Evolutionary conservation across 2,797 vertebrate genomes (phyloP).

Genomic region (Anomalospiza imberbis): DNA sequence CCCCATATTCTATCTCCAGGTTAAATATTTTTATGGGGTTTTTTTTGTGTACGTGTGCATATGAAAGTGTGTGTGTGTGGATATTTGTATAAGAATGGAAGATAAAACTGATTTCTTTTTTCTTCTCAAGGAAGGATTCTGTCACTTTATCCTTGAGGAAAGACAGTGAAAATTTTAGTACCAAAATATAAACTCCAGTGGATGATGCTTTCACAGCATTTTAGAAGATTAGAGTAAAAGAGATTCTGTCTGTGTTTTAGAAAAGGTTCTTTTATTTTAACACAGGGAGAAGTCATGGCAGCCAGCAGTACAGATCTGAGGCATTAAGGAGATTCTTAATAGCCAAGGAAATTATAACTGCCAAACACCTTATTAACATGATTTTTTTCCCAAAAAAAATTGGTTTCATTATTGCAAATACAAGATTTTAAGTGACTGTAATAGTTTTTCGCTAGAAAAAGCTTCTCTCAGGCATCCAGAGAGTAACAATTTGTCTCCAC

Average conservation of each 20-base stretch:
- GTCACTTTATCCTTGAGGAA: neutral
- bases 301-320: neutral
- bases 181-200: neutral
- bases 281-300: accelerated
- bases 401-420: neutral
- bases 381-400: accelerated
- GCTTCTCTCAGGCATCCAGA: neutral
- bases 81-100: neutral
- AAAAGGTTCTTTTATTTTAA: neutral
- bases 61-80: accelerated
- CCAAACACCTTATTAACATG: neutral
- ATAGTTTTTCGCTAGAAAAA: neutral
- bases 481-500: neutral
- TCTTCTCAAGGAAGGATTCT: neutral
- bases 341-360: neutral
- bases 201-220: neutral
- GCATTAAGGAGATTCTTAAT: neutral
- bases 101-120: neutral
- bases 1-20: neutral
- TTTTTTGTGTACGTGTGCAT: neutral
- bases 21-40: neutral
- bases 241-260: neutral
- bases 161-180: neutral
- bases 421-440: neutral
- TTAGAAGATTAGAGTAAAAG: neutral